A percentile compares a stretch with the other conserved stretches of the same genome.
phyloP scores from a whole-genome alignment of 2,888 invertebrate genomes.

The Caenorhabditis plicata region DNA sequence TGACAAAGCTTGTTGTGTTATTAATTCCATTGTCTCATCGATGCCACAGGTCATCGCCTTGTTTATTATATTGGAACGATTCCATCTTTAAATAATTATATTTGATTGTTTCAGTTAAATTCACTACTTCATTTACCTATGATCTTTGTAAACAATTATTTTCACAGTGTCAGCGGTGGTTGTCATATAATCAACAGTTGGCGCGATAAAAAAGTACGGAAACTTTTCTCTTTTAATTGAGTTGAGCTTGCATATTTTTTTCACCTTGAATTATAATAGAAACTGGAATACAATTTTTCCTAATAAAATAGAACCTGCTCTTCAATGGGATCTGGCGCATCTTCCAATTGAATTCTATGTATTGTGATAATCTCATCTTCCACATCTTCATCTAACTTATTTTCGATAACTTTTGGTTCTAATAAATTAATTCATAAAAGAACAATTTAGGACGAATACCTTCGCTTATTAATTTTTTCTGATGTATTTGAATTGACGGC shows the following conservation, averaged over 20 bases:
- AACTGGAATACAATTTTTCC: too few relatives aligned
- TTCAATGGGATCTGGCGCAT: too few relatives aligned
- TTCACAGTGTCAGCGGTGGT: slow-evolving; percentile 53
- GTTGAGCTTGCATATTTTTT: background rate
- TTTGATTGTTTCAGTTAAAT: background rate
- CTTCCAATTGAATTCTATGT: too few relatives aligned
- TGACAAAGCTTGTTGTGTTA: slow-evolving; percentile 44
- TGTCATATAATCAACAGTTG: slow-evolving; percentile 55
- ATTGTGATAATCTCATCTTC: too few relatives aligned
- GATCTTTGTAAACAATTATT: slow-evolving; percentile 48
- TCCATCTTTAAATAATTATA: background rate
- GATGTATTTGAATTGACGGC: slow-evolving; percentile 7
- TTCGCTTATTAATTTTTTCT: slow-evolving; percentile 4
- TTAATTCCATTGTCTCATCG: slow-evolving; percentile 38
- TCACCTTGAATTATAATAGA: background rate
- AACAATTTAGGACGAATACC: slow-evolving; percentile 4
- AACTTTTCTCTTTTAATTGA: slow-evolving; percentile 6
- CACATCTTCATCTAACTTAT: too few relatives aligned
- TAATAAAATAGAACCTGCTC: too few relatives aligned
- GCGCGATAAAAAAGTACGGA: slow-evolving; percentile 44
- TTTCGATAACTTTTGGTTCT: slow-evolving; percentile 8
- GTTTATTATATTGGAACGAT: slow-evolving; percentile 2
- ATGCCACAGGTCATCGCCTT: slow-evolving; percentile 48
- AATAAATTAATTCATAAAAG: background rate
- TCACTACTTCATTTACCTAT: slow-evolving; percentile 6